Base-by-base conservation (phyloP, 2,888 invertebrate species). In the Romanomermis culicivorax region DNA sequence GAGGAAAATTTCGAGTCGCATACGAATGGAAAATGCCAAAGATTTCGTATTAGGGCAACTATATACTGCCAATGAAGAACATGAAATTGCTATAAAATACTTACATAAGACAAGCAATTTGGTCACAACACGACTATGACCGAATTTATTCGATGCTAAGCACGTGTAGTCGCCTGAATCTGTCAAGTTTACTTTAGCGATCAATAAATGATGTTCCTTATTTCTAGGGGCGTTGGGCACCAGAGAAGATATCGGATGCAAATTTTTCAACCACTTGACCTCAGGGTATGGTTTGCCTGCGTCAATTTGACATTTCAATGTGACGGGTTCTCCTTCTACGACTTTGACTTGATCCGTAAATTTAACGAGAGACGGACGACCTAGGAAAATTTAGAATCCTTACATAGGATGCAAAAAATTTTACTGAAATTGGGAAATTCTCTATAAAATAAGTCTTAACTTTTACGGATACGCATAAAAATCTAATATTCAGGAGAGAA, bases 131-230 rank as follows among this genome's bases (percentile, higher is more conserved):
- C 71, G 65, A 17, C 64, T 68, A 36, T 72, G 74, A 1, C 79
- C 78, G 62, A 74, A 75, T 43, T 69, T 64, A 62, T 79, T 80
- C 43, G 64, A 68, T 1, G 75, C 78, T 20, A 72, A 62, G 62
- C 80, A 80, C 1, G 71, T 74, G 63, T 78, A 80, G 24, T 74
- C 70, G 1, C 78, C 78, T 45, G 75, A 73, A 63, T 78, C 76
- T n/a, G 48, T 36, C 30, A 30, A 29, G 30, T 55, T 29, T 2
- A 63, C 61, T 27, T 62, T 60, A 49, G 60, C 58, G 36, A 69
- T 53, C 57, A 64, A 63, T 42, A 65, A 55, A 53, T 62, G 62
- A 48, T 62, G 60, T 42, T 62, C 61, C 11, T 51, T 27, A 4
- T 24, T 20, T 11, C 14, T 24, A 7, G 4, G 11, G 43, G 36